These are phyloP conservation scores for Limnephilus marmoratus DNA, from an alignment of 2,888 invertebrate species.

Conservation along the genomic window DNA sequence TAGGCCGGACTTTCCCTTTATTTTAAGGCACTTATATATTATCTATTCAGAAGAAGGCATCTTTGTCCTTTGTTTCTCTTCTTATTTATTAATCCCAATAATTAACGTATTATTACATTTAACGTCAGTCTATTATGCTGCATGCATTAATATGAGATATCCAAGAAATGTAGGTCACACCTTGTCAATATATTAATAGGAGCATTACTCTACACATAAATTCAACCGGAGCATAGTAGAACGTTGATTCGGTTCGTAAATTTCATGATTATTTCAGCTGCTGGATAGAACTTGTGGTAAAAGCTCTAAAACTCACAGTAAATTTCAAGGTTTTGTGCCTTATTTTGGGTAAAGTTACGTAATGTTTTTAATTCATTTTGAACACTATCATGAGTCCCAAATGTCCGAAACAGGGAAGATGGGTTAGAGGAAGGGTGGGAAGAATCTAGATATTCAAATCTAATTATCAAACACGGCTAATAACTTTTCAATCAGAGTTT, in stretches of 20 bases:
- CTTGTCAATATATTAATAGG: background rate
- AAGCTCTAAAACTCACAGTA: background rate
- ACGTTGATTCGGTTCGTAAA: background rate
- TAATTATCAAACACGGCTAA: too few relatives aligned
- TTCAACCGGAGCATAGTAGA: too few relatives aligned
- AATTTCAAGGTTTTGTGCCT: background rate
- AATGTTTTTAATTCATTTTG: too few relatives aligned
- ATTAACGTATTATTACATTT: background rate
- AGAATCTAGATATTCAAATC: too few relatives aligned
- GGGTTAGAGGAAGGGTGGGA: too few relatives aligned
- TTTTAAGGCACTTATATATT: background rate
- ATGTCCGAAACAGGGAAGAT: too few relatives aligned
- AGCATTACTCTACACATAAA: too few relatives aligned
- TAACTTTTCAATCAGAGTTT: too few relatives aligned
- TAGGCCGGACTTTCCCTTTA: background rate
- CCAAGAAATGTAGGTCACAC: background rate
- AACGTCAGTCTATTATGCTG: background rate
- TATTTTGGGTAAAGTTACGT: background rate
- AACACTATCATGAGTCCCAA: too few relatives aligned
- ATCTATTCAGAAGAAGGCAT: background rate
- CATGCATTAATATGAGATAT: too few relatives aligned
- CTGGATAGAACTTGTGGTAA: background rate
- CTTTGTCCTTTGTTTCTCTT: background rate
- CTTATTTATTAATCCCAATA: background rate
- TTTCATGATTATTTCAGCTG: background rate